Conservation (phyloP, 64 coral and sea anemone species). For the Exaiptasia diaphana region DNA sequence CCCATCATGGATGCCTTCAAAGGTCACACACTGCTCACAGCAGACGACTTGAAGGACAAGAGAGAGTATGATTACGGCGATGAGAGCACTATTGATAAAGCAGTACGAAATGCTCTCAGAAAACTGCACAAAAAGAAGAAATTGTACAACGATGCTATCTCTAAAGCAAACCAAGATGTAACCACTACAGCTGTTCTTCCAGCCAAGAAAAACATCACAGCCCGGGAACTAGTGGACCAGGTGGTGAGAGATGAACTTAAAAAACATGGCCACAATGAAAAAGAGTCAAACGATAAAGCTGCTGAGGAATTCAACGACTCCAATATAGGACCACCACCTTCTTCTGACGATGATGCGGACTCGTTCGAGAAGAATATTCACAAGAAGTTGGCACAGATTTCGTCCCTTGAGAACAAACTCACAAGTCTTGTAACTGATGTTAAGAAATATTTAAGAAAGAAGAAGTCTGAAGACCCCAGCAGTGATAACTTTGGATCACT, state of each 20-base stretch:
- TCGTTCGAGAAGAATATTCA: neutral
- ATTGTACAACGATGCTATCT: neutral
- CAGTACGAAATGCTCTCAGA: constrained; percentile 31
- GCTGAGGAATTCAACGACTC: neutral
- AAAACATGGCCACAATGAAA: constrained; percentile 20
- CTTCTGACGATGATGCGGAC: neutral
- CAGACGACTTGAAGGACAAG: constrained; percentile 57
- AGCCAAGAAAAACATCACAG: constrained; percentile 2
- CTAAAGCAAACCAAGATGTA: neutral
- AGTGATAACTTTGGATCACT: neutral
- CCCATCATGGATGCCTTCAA: constrained; percentile 64
- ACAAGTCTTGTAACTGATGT: constrained; percentile 29
- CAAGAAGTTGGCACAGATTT: constrained; percentile 37
- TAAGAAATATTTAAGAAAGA: constrained; percentile 42
- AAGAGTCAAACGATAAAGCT: neutral
- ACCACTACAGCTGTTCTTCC: neutral
- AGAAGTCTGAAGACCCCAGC: neutral
- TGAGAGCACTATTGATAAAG: neutral
- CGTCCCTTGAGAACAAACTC: constrained; percentile 21
- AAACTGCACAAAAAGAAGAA: constrained; percentile 57
- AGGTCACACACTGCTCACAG: constrained; percentile 10
- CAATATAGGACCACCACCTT: neutral
- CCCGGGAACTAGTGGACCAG: constrained; percentile 54
- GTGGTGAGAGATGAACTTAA: constrained; percentile 48
- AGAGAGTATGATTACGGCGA: constrained; percentile 37